These are phyloP conservation scores for Onychomys leucogaster DNA, from an alignment of 2,797 vertebrate species.

Conservation along the genomic window DNA sequence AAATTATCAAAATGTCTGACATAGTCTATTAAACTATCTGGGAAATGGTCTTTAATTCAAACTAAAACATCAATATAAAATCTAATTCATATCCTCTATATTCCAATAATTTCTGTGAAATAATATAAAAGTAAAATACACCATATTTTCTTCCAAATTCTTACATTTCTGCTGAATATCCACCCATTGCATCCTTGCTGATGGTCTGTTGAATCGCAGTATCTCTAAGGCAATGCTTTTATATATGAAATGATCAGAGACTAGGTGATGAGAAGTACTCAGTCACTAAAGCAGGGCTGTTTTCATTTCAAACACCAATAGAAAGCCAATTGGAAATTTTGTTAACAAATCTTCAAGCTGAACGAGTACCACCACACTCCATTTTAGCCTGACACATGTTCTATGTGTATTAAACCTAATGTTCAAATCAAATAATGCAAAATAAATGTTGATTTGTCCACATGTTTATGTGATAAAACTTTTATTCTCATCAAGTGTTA, in stretches of 20 bases:
- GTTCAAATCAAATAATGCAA: conserved; percentile 2
- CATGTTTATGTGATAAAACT: not conserved
- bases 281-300: not conserved
- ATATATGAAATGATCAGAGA: not conserved
- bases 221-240: not conserved
- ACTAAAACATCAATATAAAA: not conserved
- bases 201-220: not conserved
- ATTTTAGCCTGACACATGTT: not conserved
- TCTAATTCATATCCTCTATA: not conserved
- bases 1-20: not conserved
- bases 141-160: not conserved
- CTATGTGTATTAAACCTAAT: not conserved
- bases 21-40: not conserved
- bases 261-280: not conserved
- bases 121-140: not conserved
- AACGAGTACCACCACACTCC: not conserved
- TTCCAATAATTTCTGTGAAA: not conserved
- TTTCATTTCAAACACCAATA: not conserved
- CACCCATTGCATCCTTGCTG: too few species aligned
- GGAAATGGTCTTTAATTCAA: conserved; percentile 29
- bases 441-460: not conserved
- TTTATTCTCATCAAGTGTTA: not conserved
- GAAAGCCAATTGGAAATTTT: not conserved
- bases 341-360: not conserved
- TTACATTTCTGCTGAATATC: not conserved